Base-by-base conservation (phyloP, 2,113 vertebrate genomes). In the Poeciliopsis turrubarensis region DNA sequence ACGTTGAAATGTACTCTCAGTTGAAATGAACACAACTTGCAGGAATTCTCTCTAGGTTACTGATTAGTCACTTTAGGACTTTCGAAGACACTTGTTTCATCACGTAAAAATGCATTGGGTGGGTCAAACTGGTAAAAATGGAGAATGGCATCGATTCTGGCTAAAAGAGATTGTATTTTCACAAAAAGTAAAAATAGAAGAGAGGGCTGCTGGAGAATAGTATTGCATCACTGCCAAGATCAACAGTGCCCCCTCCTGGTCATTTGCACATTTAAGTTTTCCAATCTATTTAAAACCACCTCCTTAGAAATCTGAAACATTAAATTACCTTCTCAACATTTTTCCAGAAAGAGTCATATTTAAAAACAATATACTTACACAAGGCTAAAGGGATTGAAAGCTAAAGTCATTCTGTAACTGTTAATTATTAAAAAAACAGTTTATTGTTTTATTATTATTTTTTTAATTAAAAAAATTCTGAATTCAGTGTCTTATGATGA, bases 201-300 rank as follows among this genome's bases (percentile, higher is more conserved):
- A 8, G 41, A 75, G 69, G 60, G 68, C 73, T 79, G 34, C 62
- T 72, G 27, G 0, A 60, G 5, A 60, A 47, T 64, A 47, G 57
- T 65, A 29, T 60, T 78, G 71, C 68, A 70, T 77, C 68, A 64
- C 41, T 64, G 62, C 29, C 77, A 34, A 75, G 87, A 57, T 17
- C 82, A 86, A 90, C 75, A 91, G 73, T 86, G 92, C 89, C 91
- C 88, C 86, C 91, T 81, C 3, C 44, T 80, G 78, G 72, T 37
- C 17, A 15, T 12, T 66, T 31, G 25, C 25, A 9, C 2, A 31
- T 29, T 29, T 27, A 32, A 30, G 11, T 72, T 30, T 1, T 41
- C 22, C 25, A n/a, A 5, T 17, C 44, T 19, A 47, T 6, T 19
- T 17, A 19, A 47, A 47, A 19, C 15, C 14, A 47, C 5, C 4